Evolutionary conservation across 2,797 vertebrate species (phyloP).

Genomic region (Labeo calbasu): DNA sequence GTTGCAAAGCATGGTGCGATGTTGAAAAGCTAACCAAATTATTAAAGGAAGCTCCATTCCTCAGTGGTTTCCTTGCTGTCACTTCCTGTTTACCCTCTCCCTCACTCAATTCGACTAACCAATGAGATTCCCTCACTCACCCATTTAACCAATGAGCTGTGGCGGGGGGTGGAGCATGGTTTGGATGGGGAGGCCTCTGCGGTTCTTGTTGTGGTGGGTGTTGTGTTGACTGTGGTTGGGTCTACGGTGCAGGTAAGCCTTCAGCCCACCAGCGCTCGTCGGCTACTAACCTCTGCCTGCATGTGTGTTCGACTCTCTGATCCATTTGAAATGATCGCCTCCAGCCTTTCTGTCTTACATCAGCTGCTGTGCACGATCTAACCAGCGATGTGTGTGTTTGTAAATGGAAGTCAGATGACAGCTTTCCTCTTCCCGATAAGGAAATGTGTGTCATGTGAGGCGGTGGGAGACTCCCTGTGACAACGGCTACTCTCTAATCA

Average conservation of each 20-base stretch:
- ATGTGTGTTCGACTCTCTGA: slow-evolving; percentile 19
- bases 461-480: slow-evolving; percentile 44
- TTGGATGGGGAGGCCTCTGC: slow-evolving; percentile 36
- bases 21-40: slow-evolving; percentile 12
- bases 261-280: slow-evolving; percentile 34
- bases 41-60: slow-evolving; percentile 40
- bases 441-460: slow-evolving; percentile 61
- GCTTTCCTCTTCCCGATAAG: slow-evolving; percentile 51
- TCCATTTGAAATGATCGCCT: neutral
- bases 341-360: slow-evolving; percentile 5
- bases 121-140: slow-evolving; percentile 54
- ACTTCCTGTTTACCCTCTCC: slow-evolving; percentile 56
- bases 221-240: slow-evolving; percentile 55
- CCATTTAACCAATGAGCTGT: slow-evolving; percentile 50
- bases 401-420: slow-evolving; percentile 62
- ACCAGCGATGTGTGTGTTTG: slow-evolving; percentile 19
- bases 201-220: slow-evolving; percentile 53
- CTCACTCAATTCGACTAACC: slow-evolving; percentile 51
- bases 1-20: neutral
- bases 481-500: slow-evolving; percentile 29
- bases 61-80: slow-evolving; percentile 49
- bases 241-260: slow-evolving; percentile 62
- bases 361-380: neutral
- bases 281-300: slow-evolving; percentile 35
- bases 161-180: slow-evolving; percentile 44